Conservation (phyloP, 2,113 vertebrate species). For the Oreochromis spilurus region DNA sequence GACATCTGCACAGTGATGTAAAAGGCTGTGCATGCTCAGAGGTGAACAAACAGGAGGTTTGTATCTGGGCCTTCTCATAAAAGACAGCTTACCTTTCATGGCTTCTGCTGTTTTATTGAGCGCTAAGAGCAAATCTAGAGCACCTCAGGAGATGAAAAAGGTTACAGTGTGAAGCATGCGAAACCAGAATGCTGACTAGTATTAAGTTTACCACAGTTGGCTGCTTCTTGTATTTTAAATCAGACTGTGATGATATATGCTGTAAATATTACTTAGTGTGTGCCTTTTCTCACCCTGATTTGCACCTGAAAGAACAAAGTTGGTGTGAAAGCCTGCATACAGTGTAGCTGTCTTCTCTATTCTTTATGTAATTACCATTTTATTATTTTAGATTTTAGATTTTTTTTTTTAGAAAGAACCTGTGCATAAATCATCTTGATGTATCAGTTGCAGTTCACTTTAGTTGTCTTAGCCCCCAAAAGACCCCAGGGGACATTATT, state of each 20-base stretch:
- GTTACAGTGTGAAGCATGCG: slow-evolving; percentile 47
- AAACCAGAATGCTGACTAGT: background rate
- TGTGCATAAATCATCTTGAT: background rate
- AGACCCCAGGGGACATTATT: background rate
- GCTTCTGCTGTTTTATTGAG: slow-evolving; percentile 54
- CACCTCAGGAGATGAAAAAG: background rate
- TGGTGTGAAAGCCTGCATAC: background rate
- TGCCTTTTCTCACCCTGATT: background rate
- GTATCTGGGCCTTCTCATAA: slow-evolving; percentile 60
- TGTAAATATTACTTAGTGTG: slow-evolving; percentile 24
- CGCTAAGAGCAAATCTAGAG: slow-evolving; percentile 22
- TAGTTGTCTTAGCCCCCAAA: background rate
- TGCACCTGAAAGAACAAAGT: background rate
- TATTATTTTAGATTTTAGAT: background rate
- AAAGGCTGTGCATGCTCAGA: slow-evolving; percentile 14
- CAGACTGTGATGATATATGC: background rate
- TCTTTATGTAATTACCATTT: background rate
- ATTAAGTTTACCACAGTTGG: slow-evolving; percentile 8
- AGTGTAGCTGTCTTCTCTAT: background rate
- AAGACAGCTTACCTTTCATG: slow-evolving; percentile 68
- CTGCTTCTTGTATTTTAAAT: slow-evolving; percentile 22
- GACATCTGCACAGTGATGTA: slow-evolving; percentile 14
- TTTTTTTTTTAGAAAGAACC: background rate
- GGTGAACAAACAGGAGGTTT: slow-evolving; percentile 47
- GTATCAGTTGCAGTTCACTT: no score